A percentile compares a stretch with the other conserved stretches of the same genome.
Conservation (phyloP, 2,797 vertebrate species). For the Catharus ustulatus region DNA sequence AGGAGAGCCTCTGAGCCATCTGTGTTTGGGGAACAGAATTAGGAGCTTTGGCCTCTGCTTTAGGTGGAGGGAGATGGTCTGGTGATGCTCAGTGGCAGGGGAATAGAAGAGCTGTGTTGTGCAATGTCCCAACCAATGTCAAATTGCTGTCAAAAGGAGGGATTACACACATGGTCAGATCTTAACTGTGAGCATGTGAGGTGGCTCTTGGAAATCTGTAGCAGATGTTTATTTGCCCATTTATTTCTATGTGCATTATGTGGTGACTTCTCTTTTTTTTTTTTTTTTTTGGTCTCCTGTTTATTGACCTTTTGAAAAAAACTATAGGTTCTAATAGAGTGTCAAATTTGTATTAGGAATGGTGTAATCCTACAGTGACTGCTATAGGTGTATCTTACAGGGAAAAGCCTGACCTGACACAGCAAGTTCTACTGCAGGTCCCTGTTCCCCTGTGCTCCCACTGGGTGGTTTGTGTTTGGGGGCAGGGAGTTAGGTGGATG, state of each 20-base stretch:
- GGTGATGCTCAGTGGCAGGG: neutral
- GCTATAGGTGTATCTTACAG: neutral
- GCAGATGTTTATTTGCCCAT: neutral
- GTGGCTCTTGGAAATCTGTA: neutral
- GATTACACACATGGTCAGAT: neutral
- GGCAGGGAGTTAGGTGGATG: neutral
- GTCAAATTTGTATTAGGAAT: neutral
- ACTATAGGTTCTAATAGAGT: neutral
- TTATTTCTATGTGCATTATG: neutral
- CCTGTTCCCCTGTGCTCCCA: neutral
- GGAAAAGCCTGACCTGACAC: neutral
- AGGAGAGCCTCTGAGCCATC: neutral
- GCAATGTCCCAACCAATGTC: neutral
- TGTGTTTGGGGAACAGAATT: neutral
- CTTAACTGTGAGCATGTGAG: neutral
- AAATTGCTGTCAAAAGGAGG: neutral
- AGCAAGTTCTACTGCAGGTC: neutral
- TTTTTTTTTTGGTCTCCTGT: neutral
- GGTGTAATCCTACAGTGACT: neutral
- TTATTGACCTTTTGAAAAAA: neutral
- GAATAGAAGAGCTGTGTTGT: neutral
- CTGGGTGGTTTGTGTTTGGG: neutral
- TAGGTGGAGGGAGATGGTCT: neutral
- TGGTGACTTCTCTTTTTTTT: neutral
- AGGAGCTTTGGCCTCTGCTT: neutral